Percentiles rank a stretch among this genome's conserved stretches.
Conservation (phyloP, 2,113 vertebrate genomes). For the Sphyrna mokarran region DNA sequence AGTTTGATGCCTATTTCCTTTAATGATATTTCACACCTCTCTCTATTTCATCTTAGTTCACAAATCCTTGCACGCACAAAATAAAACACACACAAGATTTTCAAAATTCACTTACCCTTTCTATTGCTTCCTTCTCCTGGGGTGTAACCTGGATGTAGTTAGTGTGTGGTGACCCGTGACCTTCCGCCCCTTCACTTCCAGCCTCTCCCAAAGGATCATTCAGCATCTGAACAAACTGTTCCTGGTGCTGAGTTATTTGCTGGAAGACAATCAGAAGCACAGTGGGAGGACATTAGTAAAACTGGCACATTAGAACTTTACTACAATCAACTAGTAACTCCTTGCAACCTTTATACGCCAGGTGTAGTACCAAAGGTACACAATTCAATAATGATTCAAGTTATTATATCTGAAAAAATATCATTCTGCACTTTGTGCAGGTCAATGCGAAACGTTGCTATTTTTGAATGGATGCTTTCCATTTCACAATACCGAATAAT, state of each 20-base stretch:
- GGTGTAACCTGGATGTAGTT: conserved; percentile 68
- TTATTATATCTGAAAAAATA: background rate
- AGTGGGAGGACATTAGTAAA: conserved; percentile 26
- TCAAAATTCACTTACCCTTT: conserved; percentile 51
- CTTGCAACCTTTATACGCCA: background rate
- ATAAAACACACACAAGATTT: background rate
- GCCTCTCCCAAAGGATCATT: conserved; percentile 56
- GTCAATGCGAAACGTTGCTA: background rate
- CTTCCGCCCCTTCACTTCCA: conserved; percentile 42
- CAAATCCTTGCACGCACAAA: background rate
- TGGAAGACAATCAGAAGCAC: conserved; percentile 40
- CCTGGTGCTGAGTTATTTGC: conserved; percentile 69
- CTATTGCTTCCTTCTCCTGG: conserved; percentile 67
- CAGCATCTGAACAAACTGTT: conserved; percentile 65
- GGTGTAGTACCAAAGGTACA: background rate
- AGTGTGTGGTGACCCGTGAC: conserved; percentile 49
- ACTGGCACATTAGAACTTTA: background rate
- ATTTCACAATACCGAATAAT: background rate
- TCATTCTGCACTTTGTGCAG: background rate
- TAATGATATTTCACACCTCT: background rate
- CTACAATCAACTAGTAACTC: background rate
- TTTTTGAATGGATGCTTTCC: background rate
- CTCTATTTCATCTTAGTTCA: background rate
- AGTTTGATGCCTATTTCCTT: background rate
- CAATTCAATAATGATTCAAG: background rate